Evolutionary conservation across 2,113 vertebrate species (phyloP).

Genomic region (Prionailurus bengalensis): DNA sequence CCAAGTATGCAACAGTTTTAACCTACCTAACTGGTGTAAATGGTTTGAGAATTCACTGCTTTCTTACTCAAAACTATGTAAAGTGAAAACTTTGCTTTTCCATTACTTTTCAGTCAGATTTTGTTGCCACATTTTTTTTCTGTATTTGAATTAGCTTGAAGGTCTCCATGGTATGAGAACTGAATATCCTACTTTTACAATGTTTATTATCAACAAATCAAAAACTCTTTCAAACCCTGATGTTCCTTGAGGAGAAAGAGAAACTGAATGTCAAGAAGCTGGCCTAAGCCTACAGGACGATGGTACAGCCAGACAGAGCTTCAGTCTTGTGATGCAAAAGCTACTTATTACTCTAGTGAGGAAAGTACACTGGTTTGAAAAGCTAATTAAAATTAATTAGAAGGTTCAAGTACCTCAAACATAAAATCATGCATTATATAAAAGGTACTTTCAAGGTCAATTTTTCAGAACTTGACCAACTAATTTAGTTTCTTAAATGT

Average conservation of each 20-base stretch:
- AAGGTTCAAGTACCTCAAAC: slow-evolving; percentile 50
- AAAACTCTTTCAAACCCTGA: slow-evolving; percentile 29
- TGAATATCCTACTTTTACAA: neutral
- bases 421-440: slow-evolving; percentile 49
- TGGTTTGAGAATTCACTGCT: slow-evolving; percentile 17
- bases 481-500: slow-evolving; percentile 34
- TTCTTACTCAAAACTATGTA: slow-evolving; percentile 9
- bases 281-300: neutral
- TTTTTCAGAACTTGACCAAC: slow-evolving; percentile 58
- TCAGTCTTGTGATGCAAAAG: slow-evolving; percentile 33
- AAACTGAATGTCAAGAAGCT: neutral
- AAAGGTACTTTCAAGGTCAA: slow-evolving; percentile 63
- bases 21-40: neutral
- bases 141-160: neutral
- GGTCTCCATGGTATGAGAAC: neutral
- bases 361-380: slow-evolving; percentile 9
- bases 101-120: slow-evolving; percentile 2
- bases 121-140: neutral
- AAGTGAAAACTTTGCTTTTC: neutral
- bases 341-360: neutral
- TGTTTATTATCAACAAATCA: slow-evolving; percentile 2
- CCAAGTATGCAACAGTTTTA: neutral
- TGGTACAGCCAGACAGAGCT: neutral
- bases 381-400: slow-evolving; percentile 71
- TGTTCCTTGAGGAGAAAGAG: neutral